Evolutionary conservation across 2,113 vertebrate species (phyloP).

Genomic region (Triplophysa siluroides): DNA sequence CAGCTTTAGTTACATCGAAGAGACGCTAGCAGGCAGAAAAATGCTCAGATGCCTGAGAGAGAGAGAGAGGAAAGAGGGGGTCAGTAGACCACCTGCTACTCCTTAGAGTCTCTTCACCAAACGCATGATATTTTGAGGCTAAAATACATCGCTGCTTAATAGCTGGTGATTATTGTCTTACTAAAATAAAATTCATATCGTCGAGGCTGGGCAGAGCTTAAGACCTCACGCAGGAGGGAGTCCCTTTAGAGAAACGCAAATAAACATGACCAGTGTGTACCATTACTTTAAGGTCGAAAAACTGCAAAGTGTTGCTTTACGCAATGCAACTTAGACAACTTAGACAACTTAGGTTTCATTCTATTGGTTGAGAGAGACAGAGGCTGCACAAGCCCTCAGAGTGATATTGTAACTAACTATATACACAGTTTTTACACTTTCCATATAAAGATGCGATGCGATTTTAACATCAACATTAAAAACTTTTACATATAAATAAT

Average conservation of each 20-base stretch:
- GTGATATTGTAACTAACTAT: neutral
- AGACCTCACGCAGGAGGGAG: slow-evolving; percentile 14
- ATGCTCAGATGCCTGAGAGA: slow-evolving; percentile 2
- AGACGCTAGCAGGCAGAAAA: slow-evolving; percentile 32
- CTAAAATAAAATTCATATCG: slow-evolving; percentile 5
- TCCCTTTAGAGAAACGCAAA: slow-evolving; percentile 8
- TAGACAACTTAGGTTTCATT: too few species aligned
- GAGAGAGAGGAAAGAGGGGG: neutral
- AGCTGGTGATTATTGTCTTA: slow-evolving; percentile 2
- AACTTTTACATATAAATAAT: too few species aligned
- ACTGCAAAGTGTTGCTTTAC: neutral
- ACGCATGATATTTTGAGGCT: slow-evolving; percentile 1
- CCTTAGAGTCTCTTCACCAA: neutral
- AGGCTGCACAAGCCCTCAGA: neutral
- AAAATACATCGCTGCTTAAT: slow-evolving; percentile 8
- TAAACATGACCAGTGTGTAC: slow-evolving; percentile 12
- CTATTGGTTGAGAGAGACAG: neutral
- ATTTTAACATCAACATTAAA: too few species aligned
- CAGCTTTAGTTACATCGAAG: slow-evolving; percentile 35
- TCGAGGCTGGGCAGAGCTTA: neutral
- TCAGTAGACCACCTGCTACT: slow-evolving; percentile 17
- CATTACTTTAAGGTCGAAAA: too few species aligned
- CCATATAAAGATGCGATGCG: too few species aligned
- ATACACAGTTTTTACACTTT: too few species aligned
- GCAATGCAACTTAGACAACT: neutral